Base-by-base conservation (phyloP, 1,140 invertebrate species). In the Drosophila pachea region DNA sequence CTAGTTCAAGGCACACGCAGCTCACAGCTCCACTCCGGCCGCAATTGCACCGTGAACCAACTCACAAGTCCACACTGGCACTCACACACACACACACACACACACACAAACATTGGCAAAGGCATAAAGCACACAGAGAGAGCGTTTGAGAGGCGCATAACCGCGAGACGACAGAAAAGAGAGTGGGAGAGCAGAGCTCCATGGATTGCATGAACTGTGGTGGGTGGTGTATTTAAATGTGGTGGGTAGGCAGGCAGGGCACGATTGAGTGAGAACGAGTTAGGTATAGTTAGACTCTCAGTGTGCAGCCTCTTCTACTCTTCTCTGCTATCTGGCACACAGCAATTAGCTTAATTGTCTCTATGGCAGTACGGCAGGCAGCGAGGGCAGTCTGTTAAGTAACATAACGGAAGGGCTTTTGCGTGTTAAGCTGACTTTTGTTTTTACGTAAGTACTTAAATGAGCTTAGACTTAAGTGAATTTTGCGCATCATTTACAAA, bases 321-420 rank as follows among this genome's bases (percentile, higher is more conserved):
- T 43, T 43, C 67, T 60, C 67, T 60, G 60, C 47, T 62, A 71
- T 71, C 58, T 66, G 32, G 60, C 50, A 68, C 36, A 74, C 36
- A 74, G 71, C 74, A 86, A 86, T 86, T 86, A 86, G 74, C 81
- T 86, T 86, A 84, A 86, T 86, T 86, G 81, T 86, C 70, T 76
- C 74, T 55, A 22, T 63, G 14, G 33, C 48, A 33, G 14, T 59
- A 35, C n/a, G 47, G 56, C 38, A 35, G 33, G 55, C 54, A 59
- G 48, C 62, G 68, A 70, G 68, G 0, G 5, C 54, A 31, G n/a
- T 43, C n/a, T 22, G 31, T 56, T 45, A 35, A 36, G 33, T 35
- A 12, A 29, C 32, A 33, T 58, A 45, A 14, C 0, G 31, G 7
- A 11, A 7, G 8, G 35, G 12, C 16, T 43, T 43, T 2, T 16